Percentiles rank a stretch among this genome's conserved stretches.
Conservation (phyloP, 2,113 vertebrate genomes). For the Lathamus discolor region DNA sequence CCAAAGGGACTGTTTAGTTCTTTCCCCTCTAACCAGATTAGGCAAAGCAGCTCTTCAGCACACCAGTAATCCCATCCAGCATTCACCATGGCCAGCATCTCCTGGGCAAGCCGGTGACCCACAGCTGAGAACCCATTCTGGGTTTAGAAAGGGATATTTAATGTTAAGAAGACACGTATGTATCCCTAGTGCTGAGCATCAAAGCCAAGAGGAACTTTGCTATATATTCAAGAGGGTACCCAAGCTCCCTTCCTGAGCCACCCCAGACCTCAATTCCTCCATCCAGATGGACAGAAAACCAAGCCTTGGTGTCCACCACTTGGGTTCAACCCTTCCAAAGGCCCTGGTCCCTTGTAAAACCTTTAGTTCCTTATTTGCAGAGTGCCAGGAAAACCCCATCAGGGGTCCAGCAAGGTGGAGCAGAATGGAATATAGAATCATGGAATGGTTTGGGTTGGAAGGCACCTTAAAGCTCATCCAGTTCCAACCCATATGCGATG, state of each 20-base stretch:
- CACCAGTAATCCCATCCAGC: rapidly evolving
- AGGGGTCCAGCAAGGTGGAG: rapidly evolving
- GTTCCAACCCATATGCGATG: background rate
- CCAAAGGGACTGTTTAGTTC: background rate
- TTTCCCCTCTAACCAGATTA: background rate
- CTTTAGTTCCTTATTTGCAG: background rate
- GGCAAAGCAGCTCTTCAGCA: background rate
- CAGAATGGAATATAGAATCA: rapidly evolving
- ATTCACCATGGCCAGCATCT: rapidly evolving
- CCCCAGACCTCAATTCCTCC: background rate
- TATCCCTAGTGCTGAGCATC: background rate
- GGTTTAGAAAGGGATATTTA: background rate
- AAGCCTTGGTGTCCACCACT: background rate
- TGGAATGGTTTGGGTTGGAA: background rate
- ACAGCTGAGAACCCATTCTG: rapidly evolving
- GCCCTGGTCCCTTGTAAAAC: background rate
- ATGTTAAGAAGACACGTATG: background rate
- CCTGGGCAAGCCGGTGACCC: rapidly evolving
- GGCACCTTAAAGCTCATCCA: background rate
- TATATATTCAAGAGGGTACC: background rate
- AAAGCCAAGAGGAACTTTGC: background rate
- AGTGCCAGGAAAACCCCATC: rapidly evolving
- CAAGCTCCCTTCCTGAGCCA: background rate
- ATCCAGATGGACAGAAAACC: background rate
- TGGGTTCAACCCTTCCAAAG: background rate